A percentile compares a stretch with the other conserved stretches of the same genome.
Evolutionary conservation across 1,140 invertebrate species (phyloP).

Genomic region (Amphibalanus amphitrite): DNA sequence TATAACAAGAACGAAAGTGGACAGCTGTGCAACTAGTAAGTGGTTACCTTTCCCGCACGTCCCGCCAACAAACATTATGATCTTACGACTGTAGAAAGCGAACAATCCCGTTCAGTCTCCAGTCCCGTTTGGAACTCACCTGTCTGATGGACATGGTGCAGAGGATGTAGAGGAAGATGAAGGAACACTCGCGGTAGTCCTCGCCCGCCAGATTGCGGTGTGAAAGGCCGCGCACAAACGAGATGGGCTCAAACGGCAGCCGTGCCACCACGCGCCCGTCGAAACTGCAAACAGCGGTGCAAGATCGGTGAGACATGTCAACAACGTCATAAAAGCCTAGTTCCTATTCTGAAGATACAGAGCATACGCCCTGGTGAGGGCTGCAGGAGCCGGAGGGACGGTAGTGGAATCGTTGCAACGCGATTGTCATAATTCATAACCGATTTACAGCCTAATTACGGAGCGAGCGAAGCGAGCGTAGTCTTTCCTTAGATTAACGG

Average conservation of each 20-base stretch:
- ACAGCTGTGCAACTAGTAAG: too few species aligned
- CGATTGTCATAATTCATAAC: too few species aligned
- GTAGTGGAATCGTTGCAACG: too few species aligned
- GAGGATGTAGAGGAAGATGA: conserved; percentile 97
- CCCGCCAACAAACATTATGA: not conserved
- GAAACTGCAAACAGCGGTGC: conserved; percentile 48
- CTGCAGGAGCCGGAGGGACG: too few species aligned
- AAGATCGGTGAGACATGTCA: not conserved
- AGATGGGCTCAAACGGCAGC: conserved; percentile 88
- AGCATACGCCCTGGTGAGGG: too few species aligned
- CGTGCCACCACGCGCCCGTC: conserved; percentile 95
- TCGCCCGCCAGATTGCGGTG: conserved; percentile 91
- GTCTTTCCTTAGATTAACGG: too few species aligned
- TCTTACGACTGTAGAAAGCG: conserved; percentile 4
- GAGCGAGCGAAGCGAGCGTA: too few species aligned
- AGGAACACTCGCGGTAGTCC: conserved; percentile 97
- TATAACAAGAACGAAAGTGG: too few species aligned
- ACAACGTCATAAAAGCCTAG: too few species aligned
- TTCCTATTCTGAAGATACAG: too few species aligned
- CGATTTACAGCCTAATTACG: too few species aligned
- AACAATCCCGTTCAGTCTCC: conserved; percentile 1
- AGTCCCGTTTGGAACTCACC: conserved; percentile 40
- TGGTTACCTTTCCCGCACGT: conserved; percentile 6
- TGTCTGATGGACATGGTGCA: conserved; percentile 99
- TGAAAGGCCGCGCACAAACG: conserved; percentile 89